Evolutionary conservation across 2,888 invertebrate species (phyloP).

Genomic region (Perithous albicinctus): DNA sequence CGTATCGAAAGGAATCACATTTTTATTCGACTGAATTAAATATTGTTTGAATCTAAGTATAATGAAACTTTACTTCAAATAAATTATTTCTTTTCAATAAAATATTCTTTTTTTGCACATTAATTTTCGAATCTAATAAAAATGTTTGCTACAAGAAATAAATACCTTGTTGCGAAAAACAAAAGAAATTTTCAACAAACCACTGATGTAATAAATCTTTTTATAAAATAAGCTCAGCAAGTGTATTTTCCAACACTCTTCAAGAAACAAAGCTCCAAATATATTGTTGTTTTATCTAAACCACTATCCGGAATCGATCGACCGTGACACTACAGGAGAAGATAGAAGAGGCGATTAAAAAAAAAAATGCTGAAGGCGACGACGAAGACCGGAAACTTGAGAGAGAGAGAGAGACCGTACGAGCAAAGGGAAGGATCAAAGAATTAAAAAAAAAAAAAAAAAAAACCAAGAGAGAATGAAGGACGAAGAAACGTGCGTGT

Average conservation of each 20-base stretch:
- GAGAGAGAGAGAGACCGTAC: neutral
- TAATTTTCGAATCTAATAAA: neutral
- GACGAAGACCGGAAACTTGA: slow-evolving; percentile 28
- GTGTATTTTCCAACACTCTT: too few relatives aligned
- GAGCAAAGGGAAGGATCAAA: slow-evolving; percentile 25
- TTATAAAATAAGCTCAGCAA: neutral
- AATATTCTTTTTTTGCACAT: too few relatives aligned
- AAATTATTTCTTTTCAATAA: too few relatives aligned
- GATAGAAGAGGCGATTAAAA: slow-evolving; percentile 21
- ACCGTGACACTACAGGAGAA: slow-evolving; percentile 23
- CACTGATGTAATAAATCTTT: neutral
- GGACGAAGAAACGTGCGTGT: slow-evolving; percentile 36
- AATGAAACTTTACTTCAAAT: too few relatives aligned
- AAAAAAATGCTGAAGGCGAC: slow-evolving; percentile 21
- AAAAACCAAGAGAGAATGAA: neutral
- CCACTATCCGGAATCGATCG: slow-evolving; percentile 9
- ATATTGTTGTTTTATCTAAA: neutral
- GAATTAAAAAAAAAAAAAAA: slow-evolving; percentile 37
- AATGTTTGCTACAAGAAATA: neutral
- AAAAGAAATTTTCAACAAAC: neutral
- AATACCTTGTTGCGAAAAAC: neutral
- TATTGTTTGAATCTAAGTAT: too few relatives aligned
- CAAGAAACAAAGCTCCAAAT: neutral
- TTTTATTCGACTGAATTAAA: too few relatives aligned
- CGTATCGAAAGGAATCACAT: too few relatives aligned